Percentiles rank a stretch among this genome's conserved stretches.
phyloP scores from a whole-genome alignment of 2,797 vertebrate genomes.

The Sandelia bainsii region DNA sequence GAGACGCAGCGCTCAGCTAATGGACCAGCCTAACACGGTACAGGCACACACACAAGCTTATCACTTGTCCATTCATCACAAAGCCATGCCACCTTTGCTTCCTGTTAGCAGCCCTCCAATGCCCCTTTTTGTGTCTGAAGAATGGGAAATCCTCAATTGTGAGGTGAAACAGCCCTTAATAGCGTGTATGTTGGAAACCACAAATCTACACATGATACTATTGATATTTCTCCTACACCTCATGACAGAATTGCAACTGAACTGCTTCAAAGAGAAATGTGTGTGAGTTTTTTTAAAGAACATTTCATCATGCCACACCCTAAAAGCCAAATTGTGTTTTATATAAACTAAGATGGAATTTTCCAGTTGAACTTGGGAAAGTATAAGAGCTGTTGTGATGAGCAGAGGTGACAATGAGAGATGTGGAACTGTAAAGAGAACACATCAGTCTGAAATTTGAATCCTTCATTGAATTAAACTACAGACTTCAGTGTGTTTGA shows the following conservation, averaged over 20 bases:
- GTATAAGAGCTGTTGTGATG: slow-evolving; percentile 5
- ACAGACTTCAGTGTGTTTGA: slow-evolving; percentile 43
- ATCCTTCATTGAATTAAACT: slow-evolving; percentile 30
- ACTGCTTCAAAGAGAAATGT: slow-evolving; percentile 39
- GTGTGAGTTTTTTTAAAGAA: slow-evolving; percentile 29
- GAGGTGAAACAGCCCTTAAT: slow-evolving; percentile 41
- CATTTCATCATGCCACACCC: slow-evolving; percentile 32
- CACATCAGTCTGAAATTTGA: slow-evolving; percentile 36
- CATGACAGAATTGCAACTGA: slow-evolving; percentile 33
- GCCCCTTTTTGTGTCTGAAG: slow-evolving; percentile 55
- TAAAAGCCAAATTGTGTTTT: slow-evolving; percentile 45
- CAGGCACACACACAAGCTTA: slow-evolving; percentile 35
- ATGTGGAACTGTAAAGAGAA: slow-evolving; percentile 36
- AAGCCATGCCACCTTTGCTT: slow-evolving; percentile 62
- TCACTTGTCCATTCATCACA: slow-evolving; percentile 55
- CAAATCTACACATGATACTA: slow-evolving; percentile 34
- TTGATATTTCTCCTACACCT: slow-evolving; percentile 41
- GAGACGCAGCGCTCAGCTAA: slow-evolving; percentile 72
- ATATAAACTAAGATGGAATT: slow-evolving; percentile 20
- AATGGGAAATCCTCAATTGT: slow-evolving; percentile 34
- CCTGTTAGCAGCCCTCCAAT: slow-evolving; percentile 56
- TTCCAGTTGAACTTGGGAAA: slow-evolving; percentile 16
- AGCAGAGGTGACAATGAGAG: slow-evolving; percentile 9
- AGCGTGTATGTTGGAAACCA: slow-evolving; percentile 49
- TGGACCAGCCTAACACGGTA: slow-evolving; percentile 71